Evolutionary conservation across 2,888 invertebrate species (phyloP).

Genomic region (Acleris literana): DNA sequence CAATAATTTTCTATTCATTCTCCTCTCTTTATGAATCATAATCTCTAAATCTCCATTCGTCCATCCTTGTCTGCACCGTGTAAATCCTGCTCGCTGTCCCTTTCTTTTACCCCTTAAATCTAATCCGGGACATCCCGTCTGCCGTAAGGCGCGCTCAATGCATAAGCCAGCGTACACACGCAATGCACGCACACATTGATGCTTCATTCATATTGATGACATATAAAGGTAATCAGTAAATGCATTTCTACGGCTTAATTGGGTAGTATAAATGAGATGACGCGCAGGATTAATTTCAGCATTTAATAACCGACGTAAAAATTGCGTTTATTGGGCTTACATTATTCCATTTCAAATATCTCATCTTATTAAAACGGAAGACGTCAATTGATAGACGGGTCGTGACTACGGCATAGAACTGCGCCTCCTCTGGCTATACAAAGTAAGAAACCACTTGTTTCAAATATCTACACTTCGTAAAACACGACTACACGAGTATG

Average conservation of each 20-base stretch:
- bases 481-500: no score
- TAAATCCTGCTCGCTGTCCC: constrained; percentile 48
- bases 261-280: not conserved
- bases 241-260: constrained; percentile 26
- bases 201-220: constrained; percentile 2
- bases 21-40: constrained; percentile 81
- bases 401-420: no score
- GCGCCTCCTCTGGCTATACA: no score
- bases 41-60: constrained; percentile 78
- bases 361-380: no score
- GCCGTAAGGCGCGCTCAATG: constrained; percentile 63
- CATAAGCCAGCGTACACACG: constrained; percentile 46
- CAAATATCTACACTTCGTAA: no score
- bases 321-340: no score
- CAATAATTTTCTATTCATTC: constrained; percentile 82
- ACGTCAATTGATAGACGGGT: no score
- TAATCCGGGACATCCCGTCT: constrained; percentile 82
- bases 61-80: constrained; percentile 62
- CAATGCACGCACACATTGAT: constrained; percentile 41
- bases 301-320: not conserved
- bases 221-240: constrained; percentile 17
- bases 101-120: constrained; percentile 82
- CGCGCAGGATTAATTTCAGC: not conserved
- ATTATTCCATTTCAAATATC: no score
- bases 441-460: no score